These are phyloP conservation scores for Norana najaformis DNA, from an alignment of 2,888 invertebrate species.

Conservation along the genomic window DNA sequence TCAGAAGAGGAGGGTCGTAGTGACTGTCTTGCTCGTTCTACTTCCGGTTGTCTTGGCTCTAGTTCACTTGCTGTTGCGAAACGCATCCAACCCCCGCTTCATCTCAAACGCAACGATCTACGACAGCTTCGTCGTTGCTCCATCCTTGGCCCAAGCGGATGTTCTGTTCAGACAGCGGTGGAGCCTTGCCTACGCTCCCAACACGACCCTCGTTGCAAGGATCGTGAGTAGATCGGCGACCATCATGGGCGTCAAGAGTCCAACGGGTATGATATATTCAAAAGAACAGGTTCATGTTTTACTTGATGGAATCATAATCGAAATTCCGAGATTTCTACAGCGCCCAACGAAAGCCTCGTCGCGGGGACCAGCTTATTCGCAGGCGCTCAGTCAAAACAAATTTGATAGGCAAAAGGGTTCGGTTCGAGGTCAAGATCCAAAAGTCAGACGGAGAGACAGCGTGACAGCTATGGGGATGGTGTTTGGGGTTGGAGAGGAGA, in stretches of 20 bases:
- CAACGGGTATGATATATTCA: background rate
- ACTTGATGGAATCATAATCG: no score
- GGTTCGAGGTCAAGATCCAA: no score
- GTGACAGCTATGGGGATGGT: no score
- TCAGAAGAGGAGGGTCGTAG: slow-evolving; percentile 74
- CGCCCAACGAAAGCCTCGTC: no score
- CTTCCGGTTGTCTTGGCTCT: background rate
- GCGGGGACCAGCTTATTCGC: no score
- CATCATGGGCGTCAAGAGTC: background rate
- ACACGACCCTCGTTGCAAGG: background rate
- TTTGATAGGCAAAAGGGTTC: no score
- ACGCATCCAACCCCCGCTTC: background rate
- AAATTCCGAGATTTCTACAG: no score
- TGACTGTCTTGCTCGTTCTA: slow-evolving; percentile 66
- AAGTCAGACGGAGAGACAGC: no score
- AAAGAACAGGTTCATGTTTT: background rate
- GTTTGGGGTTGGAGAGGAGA: no score
- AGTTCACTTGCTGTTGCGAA: background rate
- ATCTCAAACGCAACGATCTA: background rate
- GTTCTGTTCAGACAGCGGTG: background rate
- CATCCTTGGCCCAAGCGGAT: background rate
- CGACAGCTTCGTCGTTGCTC: background rate
- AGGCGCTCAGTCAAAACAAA: no score
- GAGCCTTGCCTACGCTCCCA: background rate
- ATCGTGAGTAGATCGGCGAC: background rate